Percentiles rank a stretch among this genome's conserved stretches.
phyloP scores from a whole-genome alignment of 2,113 vertebrate genomes.

The Podiceps cristatus region DNA sequence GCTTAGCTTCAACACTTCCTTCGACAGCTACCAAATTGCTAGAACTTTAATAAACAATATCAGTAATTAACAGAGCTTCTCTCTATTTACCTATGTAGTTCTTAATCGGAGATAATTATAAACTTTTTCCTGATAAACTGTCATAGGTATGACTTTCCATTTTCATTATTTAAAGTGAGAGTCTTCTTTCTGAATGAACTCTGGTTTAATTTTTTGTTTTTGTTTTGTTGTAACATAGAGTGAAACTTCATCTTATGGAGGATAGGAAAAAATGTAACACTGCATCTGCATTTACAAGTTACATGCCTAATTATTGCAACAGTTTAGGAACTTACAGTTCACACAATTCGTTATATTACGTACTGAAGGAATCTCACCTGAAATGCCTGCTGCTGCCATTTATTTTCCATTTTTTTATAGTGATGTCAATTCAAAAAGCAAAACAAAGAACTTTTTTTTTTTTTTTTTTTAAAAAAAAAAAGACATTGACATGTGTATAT shows the following conservation, averaged over 20 bases:
- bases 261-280: background rate
- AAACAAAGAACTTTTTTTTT: background rate
- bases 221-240: background rate
- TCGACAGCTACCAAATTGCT: background rate
- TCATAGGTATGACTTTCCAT: background rate
- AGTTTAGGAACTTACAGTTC: background rate
- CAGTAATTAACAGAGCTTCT: background rate
- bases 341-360: background rate
- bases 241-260: background rate
- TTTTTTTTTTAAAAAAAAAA: background rate
- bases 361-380: background rate
- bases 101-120: background rate
- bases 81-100: background rate
- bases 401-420: background rate
- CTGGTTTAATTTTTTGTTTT: background rate
- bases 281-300: background rate
- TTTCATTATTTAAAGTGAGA: background rate
- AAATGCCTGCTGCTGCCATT: background rate
- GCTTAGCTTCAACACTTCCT: background rate
- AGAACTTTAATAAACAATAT: background rate
- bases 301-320: background rate
- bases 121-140: background rate
- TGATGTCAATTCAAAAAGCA: background rate
- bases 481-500: background rate
- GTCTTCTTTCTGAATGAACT: background rate